phyloP scores from a whole-genome alignment of 2,888 invertebrate species.

The Isoperla grammatica region DNA sequence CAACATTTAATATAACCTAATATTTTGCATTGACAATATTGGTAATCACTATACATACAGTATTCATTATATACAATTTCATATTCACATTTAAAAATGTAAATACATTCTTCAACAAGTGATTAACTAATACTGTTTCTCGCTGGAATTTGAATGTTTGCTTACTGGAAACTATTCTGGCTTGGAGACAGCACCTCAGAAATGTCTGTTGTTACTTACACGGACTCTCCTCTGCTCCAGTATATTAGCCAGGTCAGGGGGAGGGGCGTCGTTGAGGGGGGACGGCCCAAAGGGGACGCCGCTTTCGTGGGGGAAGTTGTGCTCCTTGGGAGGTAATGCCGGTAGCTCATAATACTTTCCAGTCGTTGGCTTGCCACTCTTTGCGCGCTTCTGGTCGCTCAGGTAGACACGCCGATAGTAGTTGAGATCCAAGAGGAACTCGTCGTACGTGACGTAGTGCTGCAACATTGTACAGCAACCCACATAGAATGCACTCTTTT shows the following conservation, averaged over 20 bases:
- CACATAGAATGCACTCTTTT: too few species aligned
- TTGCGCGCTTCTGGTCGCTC: conserved; percentile 42
- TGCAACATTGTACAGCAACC: conserved; percentile 40
- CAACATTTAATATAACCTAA: neutral
- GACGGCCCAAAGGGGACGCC: conserved; percentile 18
- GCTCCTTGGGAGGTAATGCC: conserved; percentile 37
- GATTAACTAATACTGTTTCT: neutral
- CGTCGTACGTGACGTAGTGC: conserved; percentile 64
- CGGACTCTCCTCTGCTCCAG: neutral
- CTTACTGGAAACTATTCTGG: conserved; percentile 5
- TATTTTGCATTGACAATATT: too few species aligned
- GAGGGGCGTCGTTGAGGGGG: neutral
- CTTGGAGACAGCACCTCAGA: neutral
- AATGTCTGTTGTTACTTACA: conserved; percentile 8
- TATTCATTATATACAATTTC: neutral
- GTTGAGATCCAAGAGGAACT: conserved; percentile 61
- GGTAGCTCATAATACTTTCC: neutral
- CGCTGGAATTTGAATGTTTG: too few species aligned
- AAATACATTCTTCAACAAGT: neutral
- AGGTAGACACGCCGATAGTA: conserved; percentile 52
- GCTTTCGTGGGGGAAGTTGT: conserved; percentile 43
- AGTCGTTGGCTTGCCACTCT: conserved; percentile 19
- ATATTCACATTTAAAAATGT: too few species aligned
- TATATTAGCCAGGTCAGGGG: conserved; percentile 24
- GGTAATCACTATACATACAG: neutral